Percentiles rank a stretch among this genome's conserved stretches.
phyloP scores from a whole-genome alignment of 1,140 invertebrate species.

The Drosophila gunungcola region DNA sequence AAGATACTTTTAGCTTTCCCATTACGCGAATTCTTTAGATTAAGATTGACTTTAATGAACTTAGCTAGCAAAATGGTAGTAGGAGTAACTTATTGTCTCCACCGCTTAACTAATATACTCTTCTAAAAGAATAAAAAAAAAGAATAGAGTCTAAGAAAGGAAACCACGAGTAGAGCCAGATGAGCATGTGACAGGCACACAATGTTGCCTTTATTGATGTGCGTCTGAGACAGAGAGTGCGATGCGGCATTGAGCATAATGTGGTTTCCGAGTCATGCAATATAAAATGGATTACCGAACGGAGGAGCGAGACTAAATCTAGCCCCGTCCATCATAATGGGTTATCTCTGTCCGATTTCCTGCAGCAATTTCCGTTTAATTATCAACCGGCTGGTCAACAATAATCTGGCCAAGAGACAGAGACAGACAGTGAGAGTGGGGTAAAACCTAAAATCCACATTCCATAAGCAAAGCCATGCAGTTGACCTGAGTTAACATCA shows the following conservation, averaged over 20 bases:
- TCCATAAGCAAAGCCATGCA: conserved; percentile 49
- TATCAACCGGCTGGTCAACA: conserved; percentile 48
- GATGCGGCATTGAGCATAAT: conserved; percentile 35
- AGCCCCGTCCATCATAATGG: conserved; percentile 38
- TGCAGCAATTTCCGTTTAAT: conserved; percentile 65
- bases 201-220: conserved; percentile 65
- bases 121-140: conserved; percentile 3
- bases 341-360: conserved; percentile 38
- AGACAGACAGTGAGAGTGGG: background rate
- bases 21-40: no score
- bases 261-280: conserved; percentile 56
- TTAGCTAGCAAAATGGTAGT: no score
- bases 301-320: conserved; percentile 28
- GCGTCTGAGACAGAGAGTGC: conserved; percentile 10
- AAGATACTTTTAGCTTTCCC: no score
- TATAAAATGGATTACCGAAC: conserved; percentile 61
- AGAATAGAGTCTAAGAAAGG: conserved; percentile 1
- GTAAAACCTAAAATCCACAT: conserved; percentile 40
- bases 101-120: conserved; percentile 20
- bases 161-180: conserved; percentile 38
- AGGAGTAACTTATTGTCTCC: no score
- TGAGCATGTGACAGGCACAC: conserved; percentile 62
- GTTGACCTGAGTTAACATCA: conserved; percentile 62
- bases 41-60: no score
- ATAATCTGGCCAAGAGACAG: conserved; percentile 25